phyloP scores from a whole-genome alignment of 2,888 invertebrate species.

The Brachyopa scutellaris region DNA sequence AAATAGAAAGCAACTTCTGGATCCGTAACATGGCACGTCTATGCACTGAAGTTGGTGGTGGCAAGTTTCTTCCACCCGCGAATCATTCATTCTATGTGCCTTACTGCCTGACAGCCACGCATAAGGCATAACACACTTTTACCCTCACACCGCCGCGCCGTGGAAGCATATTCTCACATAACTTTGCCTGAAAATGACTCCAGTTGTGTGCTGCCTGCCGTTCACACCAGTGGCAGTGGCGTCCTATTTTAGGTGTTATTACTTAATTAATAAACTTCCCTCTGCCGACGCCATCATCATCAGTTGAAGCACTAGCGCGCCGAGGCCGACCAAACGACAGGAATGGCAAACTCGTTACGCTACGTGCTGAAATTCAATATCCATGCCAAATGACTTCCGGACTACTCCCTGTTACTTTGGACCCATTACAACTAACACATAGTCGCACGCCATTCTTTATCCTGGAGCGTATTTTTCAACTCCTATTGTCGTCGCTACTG shows the following conservation, averaged over 20 bases:
- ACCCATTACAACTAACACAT: slow-evolving; percentile 55
- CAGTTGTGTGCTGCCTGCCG: slow-evolving; percentile 16
- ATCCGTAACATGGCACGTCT: slow-evolving; percentile 47
- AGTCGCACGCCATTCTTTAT: slow-evolving; percentile 57
- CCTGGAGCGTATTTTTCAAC: slow-evolving; percentile 49
- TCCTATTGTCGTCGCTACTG: slow-evolving; percentile 33
- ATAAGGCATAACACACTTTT: too few species aligned
- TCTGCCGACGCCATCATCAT: slow-evolving; percentile 27
- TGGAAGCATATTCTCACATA: slow-evolving; percentile 62
- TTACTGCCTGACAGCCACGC: slow-evolving; percentile 30
- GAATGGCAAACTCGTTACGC: slow-evolving; percentile 67
- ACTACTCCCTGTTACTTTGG: slow-evolving; percentile 59
- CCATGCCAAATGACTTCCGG: slow-evolving; percentile 72
- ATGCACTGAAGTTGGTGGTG: slow-evolving; percentile 5
- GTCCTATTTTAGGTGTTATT: slow-evolving; percentile 72
- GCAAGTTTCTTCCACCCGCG: slow-evolving; percentile 16
- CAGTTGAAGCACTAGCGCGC: background rate
- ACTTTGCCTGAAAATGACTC: slow-evolving; percentile 52
- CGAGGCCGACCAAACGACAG: slow-evolving; percentile 13
- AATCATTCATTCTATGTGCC: slow-evolving; percentile 50
- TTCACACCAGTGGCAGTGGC: slow-evolving; percentile 27
- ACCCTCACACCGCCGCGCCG: too few species aligned
- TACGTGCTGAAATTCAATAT: slow-evolving; percentile 73
- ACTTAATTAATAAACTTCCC: slow-evolving; percentile 73
- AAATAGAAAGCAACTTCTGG: slow-evolving; percentile 1